A percentile compares a stretch with the other conserved stretches of the same genome.
Evolutionary conservation across 2,888 invertebrate genomes (phyloP).

Genomic region (Masnerella sp.): DNA sequence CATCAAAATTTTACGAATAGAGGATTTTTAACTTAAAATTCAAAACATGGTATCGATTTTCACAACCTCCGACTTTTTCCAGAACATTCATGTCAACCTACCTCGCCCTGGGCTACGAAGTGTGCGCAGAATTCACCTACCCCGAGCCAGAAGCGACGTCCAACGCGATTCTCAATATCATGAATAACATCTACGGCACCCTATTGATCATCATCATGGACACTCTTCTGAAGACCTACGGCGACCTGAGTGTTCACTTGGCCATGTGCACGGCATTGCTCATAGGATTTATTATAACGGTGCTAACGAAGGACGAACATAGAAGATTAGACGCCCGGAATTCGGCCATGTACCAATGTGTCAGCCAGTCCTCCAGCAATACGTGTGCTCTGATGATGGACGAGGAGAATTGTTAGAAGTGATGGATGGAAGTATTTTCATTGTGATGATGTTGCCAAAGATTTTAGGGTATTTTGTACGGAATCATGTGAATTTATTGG

Average conservation of each 20-base stretch:
- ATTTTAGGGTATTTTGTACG: conserved; percentile 21
- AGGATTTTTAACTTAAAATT: not conserved
- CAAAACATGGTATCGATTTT: no score
- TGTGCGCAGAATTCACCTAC: conserved; percentile 86
- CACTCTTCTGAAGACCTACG: conserved; percentile 68
- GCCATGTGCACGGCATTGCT: conserved; percentile 68
- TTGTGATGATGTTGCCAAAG: conserved; percentile 34
- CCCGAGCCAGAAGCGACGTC: conserved; percentile 85
- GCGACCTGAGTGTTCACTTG: conserved; percentile 74
- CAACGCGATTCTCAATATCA: conserved; percentile 83
- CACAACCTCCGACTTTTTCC: conserved; percentile 59
- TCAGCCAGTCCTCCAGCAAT: conserved; percentile 4
- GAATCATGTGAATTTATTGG: no score
- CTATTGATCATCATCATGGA: conserved; percentile 71
- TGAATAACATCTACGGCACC: conserved; percentile 73
- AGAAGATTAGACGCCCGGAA: conserved; percentile 69
- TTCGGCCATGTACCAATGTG: conserved; percentile 47
- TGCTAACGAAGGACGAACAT: conserved; percentile 71
- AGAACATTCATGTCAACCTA: conserved; percentile 88
- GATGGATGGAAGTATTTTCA: not conserved
- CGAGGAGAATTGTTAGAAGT: conserved; percentile 2
- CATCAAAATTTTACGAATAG: no score
- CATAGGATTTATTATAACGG: conserved; percentile 70
- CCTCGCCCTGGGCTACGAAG: conserved; percentile 85
- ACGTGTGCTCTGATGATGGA: conserved; percentile 2